Conservation (phyloP, 2,797 vertebrate species). For the Mergus octosetaceus region DNA sequence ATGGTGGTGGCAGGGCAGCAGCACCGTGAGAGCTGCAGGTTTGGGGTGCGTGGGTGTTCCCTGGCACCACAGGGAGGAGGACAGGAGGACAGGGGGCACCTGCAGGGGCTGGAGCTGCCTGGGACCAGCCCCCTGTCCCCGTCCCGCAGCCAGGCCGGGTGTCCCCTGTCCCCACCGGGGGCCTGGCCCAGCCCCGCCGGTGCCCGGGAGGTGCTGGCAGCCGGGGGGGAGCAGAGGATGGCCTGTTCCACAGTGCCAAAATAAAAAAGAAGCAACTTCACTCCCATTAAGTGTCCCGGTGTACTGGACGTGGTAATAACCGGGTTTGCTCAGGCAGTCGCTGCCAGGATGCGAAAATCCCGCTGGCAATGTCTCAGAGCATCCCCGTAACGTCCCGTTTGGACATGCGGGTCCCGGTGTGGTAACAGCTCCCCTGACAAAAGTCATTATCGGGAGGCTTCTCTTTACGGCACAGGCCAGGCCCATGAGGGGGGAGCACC, state of each 20-base stretch:
- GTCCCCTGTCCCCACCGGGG: background rate
- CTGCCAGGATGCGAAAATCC: conserved; percentile 61
- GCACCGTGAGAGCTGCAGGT: background rate
- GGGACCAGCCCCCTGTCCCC: background rate
- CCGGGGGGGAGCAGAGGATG: background rate
- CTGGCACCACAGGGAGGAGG: too few species aligned
- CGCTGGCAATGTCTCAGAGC: conserved; percentile 73
- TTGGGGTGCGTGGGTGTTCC: too few species aligned
- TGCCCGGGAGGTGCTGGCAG: too few species aligned
- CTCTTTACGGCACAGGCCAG: background rate
- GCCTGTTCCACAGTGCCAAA: background rate
- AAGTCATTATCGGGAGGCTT: conserved; percentile 65
- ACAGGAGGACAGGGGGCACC: too few species aligned
- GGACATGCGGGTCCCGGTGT: conserved; percentile 71
- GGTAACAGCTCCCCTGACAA: conserved; percentile 71
- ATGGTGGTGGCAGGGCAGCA: background rate
- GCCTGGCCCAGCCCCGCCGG: too few species aligned
- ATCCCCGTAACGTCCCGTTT: conserved; percentile 74
- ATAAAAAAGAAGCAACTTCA: conserved; percentile 11
- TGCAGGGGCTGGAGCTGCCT: background rate
- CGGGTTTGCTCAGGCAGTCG: conserved; percentile 67
- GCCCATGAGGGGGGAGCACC: background rate
- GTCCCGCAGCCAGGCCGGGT: background rate
- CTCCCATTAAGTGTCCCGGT: conserved; percentile 39
- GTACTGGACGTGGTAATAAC: conserved; percentile 53